Evolutionary conservation across 2,888 invertebrate species (phyloP), one percentile per base, ranked within the genome.

Genomic region (Psococerastis gibbosa): DNA sequence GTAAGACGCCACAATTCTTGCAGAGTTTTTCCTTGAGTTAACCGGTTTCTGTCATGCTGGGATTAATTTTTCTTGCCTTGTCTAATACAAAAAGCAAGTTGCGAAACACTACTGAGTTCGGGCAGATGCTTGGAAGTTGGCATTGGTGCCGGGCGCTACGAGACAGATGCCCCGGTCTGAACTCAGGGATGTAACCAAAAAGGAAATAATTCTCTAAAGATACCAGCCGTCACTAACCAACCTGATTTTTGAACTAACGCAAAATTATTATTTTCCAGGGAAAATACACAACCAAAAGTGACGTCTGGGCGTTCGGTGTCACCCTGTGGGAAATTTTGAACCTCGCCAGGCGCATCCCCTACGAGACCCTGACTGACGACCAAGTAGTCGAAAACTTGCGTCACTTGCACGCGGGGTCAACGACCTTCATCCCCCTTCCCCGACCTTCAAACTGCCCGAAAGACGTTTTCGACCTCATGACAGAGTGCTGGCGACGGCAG

Each of bases 241-340:
- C n/a, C n/a, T n/a, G n/a, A n/a, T n/a, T n/a, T n/a, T n/a, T n/a
- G n/a, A n/a, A n/a, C n/a, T n/a, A n/a, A n/a, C n/a, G n/a, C n/a
- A n/a, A n/a, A n/a, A n/a, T n/a, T n/a, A n/a, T n/a, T n/a, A 27
- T 9, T 9, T 59, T 59, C 15, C 61, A 77, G 75, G 84, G 81
- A 16, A 78, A 79, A 55, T 88, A 88, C 61, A 83, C 88, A 43
- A 84, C 84, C 46, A 83, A 84, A 61, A 83, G 80, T 56, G 89
- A 91, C 60, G 84, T 87, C 1, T 91, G 89, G 88, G 75, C 87
- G 11, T 89, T 85, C 60, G 89, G 78, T 1, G 82, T 89, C 16
- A 83, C 84, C 0, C 64, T 89, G 41, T 83, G 87, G 76, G 89
- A 91, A 63, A 75, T 91, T 46, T 68, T 85, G 54, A 78, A 78